Evolutionary conservation across 2,888 invertebrate genomes (phyloP).

Genomic region (Leptinotarsa rubiginosa): DNA sequence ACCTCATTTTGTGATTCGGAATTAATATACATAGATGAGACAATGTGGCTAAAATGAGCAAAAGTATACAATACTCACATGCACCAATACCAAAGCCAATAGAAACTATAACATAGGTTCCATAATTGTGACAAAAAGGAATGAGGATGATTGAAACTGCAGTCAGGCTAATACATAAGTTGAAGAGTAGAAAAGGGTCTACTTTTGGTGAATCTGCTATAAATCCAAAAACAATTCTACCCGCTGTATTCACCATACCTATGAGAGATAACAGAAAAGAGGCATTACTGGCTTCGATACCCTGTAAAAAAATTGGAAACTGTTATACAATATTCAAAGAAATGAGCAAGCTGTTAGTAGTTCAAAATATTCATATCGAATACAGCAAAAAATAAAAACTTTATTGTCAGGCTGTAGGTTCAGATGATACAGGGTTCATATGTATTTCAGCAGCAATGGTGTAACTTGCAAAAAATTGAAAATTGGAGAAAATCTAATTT

Average conservation of each 20-base stretch:
- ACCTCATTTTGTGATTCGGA: too few relatives aligned
- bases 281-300: slow-evolving; percentile 78
- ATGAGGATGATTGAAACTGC: slow-evolving; percentile 86
- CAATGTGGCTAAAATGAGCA: too few relatives aligned
- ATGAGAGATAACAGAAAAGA: slow-evolving; percentile 84
- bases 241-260: slow-evolving; percentile 94
- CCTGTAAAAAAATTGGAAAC: slow-evolving; percentile 67
- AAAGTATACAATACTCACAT: slow-evolving; percentile 72
- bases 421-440: too few relatives aligned
- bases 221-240: slow-evolving; percentile 89
- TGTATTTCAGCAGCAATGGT: too few relatives aligned
- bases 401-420: too few relatives aligned
- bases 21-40: too few relatives aligned
- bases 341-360: too few relatives aligned
- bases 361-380: too few relatives aligned
- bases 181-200: slow-evolving; percentile 92
- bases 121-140: slow-evolving; percentile 84
- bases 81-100: slow-evolving; percentile 92
- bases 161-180: slow-evolving; percentile 88
- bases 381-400: too few relatives aligned
- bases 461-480: too few relatives aligned
- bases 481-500: too few relatives aligned
- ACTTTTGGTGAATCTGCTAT: slow-evolving; percentile 92
- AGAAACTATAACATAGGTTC: slow-evolving; percentile 81
- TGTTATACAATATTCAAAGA: too few relatives aligned